Evolutionary conservation across 2,113 vertebrate genomes (phyloP).

Genomic region (Glaucomys volans): DNA sequence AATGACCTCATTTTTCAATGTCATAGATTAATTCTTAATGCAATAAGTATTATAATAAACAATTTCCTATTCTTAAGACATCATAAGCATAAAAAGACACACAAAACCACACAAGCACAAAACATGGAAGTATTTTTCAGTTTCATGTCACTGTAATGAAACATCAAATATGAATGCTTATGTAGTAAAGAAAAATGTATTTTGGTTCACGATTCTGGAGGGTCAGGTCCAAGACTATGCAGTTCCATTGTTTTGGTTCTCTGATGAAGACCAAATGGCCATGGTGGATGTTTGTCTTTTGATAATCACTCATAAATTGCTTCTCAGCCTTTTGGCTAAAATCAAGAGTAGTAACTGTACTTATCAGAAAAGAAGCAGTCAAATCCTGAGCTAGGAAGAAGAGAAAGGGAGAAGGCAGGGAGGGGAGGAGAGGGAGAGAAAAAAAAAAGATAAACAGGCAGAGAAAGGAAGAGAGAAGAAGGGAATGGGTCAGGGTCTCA

Average conservation of each 20-base stretch:
- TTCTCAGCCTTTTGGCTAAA: too few relatives aligned
- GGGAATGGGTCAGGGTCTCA: not conserved
- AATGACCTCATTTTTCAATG: not conserved
- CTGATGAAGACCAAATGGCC: not conserved
- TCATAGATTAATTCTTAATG: not conserved
- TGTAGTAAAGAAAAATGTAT: not conserved
- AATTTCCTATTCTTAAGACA: not conserved
- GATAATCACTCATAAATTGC: too few relatives aligned
- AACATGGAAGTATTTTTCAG: not conserved
- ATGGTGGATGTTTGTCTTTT: not conserved
- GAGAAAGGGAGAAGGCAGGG: too few relatives aligned
- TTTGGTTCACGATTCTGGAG: not conserved
- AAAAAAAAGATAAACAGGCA: not conserved
- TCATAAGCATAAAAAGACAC: not conserved
- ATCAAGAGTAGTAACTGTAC: too few relatives aligned
- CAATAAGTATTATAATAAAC: not conserved
- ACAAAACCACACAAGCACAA: not conserved
- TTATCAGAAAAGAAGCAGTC: not conserved
- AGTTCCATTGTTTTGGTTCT: too few relatives aligned
- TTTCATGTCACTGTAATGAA: not conserved
- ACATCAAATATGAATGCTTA: not conserved
- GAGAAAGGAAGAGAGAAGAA: not conserved
- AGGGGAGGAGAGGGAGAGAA: too few relatives aligned
- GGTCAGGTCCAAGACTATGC: not conserved
- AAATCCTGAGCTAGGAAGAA: not conserved